Evolutionary conservation across 2,113 vertebrate genomes (phyloP).

Genomic region (Perccottus glenii): DNA sequence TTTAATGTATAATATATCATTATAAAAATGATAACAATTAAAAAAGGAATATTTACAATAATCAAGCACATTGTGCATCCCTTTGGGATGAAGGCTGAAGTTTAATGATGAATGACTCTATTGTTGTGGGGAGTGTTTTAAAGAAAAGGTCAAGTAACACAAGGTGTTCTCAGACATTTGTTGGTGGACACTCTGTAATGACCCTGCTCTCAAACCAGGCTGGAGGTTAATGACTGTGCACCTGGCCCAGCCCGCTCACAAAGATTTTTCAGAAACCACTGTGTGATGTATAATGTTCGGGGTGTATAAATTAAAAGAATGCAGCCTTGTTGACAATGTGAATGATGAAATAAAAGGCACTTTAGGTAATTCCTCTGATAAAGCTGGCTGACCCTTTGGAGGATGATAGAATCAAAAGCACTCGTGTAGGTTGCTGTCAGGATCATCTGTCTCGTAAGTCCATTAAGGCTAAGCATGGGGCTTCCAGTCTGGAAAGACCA

Average conservation of each 20-base stretch:
- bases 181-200: conserved; percentile 80
- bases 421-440: conserved; percentile 83
- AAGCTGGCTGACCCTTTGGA: conserved; percentile 84
- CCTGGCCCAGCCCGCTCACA: conserved; percentile 81
- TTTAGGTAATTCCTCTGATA: conserved; percentile 96
- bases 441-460: conserved; percentile 88
- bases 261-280: conserved; percentile 84
- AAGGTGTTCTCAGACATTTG: conserved; percentile 61
- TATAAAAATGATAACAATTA: no score
- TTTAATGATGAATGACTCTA: conserved; percentile 68
- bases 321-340: conserved; percentile 86
- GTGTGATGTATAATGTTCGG: conserved; percentile 89
- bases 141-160: conserved; percentile 69
- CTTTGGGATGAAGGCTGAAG: conserved; percentile 56
- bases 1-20: no score
- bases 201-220: conserved; percentile 83
- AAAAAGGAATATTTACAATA: conserved; percentile 28
- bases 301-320: conserved; percentile 93
- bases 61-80: conserved; percentile 24
- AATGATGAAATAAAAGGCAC: conserved; percentile 97
- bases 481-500: conserved; percentile 44
- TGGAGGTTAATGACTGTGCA: conserved; percentile 89
- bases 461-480: conserved; percentile 61
- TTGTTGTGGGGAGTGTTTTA: conserved; percentile 60
- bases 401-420: conserved; percentile 91